These are phyloP conservation scores for Siniperca scherzeri DNA, from an alignment of 2,797 vertebrate genomes.

Conservation along the genomic window DNA sequence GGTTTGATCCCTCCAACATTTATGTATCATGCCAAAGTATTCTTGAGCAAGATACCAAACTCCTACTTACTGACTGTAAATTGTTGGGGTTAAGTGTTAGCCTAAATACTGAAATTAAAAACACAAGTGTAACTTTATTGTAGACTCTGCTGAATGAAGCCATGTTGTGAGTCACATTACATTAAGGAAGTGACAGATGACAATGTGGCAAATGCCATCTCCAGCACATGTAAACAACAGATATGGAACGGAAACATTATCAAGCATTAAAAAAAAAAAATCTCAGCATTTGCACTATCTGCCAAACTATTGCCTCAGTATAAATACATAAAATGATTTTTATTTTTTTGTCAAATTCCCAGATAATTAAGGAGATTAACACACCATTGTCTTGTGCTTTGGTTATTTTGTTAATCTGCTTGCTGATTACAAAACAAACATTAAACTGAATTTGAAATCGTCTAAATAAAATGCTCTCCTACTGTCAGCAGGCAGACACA, in stretches of 20 bases:
- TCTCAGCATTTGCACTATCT: too few relatives aligned
- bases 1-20: slow-evolving; percentile 14
- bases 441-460: not conserved
- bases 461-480: not conserved
- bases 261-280: not conserved
- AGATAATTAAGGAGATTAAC: not conserved
- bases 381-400: not conserved
- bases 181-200: not conserved
- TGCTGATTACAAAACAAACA: not conserved
- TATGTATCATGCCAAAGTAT: not conserved
- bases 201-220: not conserved
- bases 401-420: not conserved
- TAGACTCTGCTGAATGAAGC: not conserved
- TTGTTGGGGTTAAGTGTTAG: not conserved
- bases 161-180: not conserved
- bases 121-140: not conserved
- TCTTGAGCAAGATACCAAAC: slow-evolving; percentile 11
- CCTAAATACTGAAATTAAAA: not conserved
- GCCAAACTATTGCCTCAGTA: not conserved
- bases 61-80: not conserved
- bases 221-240: not conserved
- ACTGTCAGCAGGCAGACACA: too few relatives aligned
- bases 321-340: not conserved
- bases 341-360: not conserved
- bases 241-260: not conserved